phyloP scores from a whole-genome alignment of 2,888 invertebrate species.

The Nymphalis polychloros region DNA sequence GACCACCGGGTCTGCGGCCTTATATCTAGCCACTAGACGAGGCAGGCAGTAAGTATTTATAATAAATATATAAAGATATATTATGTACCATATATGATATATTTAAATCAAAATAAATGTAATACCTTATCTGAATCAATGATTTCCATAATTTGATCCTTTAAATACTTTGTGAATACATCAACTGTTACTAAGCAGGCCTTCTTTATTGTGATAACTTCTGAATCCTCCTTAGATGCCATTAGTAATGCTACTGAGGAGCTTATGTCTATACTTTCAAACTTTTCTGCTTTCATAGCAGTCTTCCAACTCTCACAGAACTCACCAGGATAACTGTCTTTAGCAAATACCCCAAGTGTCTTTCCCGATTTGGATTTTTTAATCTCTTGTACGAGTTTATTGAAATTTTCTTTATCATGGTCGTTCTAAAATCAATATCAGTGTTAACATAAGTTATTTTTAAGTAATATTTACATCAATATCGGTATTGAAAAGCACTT shows the following conservation, averaged over 20 bases:
- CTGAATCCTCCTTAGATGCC: conserved; percentile 97
- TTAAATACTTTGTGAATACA: conserved; percentile 97
- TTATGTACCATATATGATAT: neutral
- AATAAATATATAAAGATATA: too few relatives aligned
- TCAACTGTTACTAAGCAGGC: conserved; percentile 96
- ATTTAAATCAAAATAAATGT: conserved; percentile 41
- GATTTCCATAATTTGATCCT: conserved; percentile 99
- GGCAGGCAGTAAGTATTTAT: too few relatives aligned
- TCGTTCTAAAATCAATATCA: conserved; percentile 82
- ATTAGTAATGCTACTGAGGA: conserved; percentile 92
- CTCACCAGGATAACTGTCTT: conserved; percentile 96
- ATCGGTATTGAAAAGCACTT: conserved; percentile 53
- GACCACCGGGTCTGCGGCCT: too few relatives aligned
- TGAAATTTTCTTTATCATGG: conserved; percentile 95
- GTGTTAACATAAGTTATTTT: neutral
- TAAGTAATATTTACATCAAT: neutral
- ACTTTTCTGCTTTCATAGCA: conserved; percentile 87
- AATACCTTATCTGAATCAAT: conserved; percentile 96
- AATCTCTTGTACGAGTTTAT: conserved; percentile 88
- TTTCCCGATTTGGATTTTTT: conserved; percentile 94
- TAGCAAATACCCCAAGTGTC: conserved; percentile 92
- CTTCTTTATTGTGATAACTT: conserved; percentile 94
- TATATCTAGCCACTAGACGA: too few relatives aligned
- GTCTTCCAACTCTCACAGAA: conserved; percentile 96
- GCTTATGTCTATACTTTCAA: conserved; percentile 94